Evolutionary conservation across 2,113 vertebrate species (phyloP).

Genomic region (Perca schrenkii): DNA sequence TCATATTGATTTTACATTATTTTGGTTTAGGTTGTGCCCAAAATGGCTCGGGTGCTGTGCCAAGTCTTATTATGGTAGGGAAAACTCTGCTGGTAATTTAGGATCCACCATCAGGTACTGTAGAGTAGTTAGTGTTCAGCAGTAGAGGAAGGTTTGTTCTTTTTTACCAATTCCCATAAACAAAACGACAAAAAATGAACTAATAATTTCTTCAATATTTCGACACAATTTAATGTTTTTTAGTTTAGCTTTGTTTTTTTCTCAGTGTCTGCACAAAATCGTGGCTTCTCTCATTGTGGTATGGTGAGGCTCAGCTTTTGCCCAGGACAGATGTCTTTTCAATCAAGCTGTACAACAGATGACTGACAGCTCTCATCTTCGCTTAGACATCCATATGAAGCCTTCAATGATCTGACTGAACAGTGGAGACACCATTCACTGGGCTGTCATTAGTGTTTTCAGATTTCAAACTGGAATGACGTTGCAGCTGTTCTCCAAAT

Average conservation of each 20-base stretch:
- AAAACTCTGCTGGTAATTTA: no score
- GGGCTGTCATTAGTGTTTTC: slow-evolving; percentile 22
- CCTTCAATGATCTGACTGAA: slow-evolving; percentile 15
- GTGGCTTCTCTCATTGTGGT: background rate
- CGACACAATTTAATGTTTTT: no score
- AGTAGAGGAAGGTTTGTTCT: no score
- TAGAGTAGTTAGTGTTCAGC: no score
- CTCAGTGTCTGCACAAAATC: background rate
- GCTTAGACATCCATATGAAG: slow-evolving; percentile 11
- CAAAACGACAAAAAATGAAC: background rate
- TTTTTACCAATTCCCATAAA: background rate
- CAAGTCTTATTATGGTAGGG: no score
- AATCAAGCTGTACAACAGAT: slow-evolving; percentile 20
- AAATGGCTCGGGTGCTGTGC: no score
- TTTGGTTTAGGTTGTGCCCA: no score
- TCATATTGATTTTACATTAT: no score
- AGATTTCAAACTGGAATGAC: background rate
- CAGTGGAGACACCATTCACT: slow-evolving; percentile 2
- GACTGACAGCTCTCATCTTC: slow-evolving; percentile 48
- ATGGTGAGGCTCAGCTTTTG: background rate
- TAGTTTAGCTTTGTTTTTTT: background rate
- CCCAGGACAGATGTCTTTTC: slow-evolving; percentile 13
- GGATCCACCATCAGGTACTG: no score
- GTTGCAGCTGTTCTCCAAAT: slow-evolving; percentile 1
- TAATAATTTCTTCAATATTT: background rate